Evolutionary conservation across 2,113 vertebrate genomes (phyloP), one percentile per base, ranked within the genome.

Genomic region (sheep (Ovis aries)): DNA sequence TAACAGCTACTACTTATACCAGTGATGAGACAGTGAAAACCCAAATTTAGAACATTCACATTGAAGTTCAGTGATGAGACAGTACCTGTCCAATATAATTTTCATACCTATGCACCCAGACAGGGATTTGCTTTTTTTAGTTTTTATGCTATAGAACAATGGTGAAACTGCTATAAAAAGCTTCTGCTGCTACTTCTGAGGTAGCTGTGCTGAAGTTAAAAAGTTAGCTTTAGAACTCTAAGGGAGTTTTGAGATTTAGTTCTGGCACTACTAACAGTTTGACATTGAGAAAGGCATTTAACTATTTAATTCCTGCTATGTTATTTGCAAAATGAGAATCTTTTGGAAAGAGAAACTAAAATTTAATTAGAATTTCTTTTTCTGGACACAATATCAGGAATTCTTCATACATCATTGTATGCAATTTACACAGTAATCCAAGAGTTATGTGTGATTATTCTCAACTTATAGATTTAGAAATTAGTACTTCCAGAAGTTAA

Each of bases 21-120:
- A 94, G 9, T 36, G 59, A 92, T 53, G 55, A 92, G 36, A 88
- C 33, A 78, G 53, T 78, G 71, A 97, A 95, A 88, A 91, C 7
- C 82, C 62, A 92, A 95, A 97, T 92, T 97, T 97, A 96, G 90
- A 97, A 91, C 31, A 88, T 78, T 97, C 59, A 88, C 45, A 81
- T 43, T 92, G 31, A 33, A 88, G 33, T 71, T 96, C 67, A 81
- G 43, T 91, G 77, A 88, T 31, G 50, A 95, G 91, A 93, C 43
- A 95, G 90, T 60, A 77, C 59, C 59, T 82, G 91, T 94, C 90
- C 95, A 97, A 93, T 13, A 95, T 82, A 94, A 98, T 97, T 92
- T 97, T 92, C 91, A 81, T 97, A 97, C 94, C 48, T 78, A 40
- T 62, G 43, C 57, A 91, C 48, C 27, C 94, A 97, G 96, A 80